Evolutionary conservation across 2,888 invertebrate species (phyloP).

Genomic region (Teinopalpus imperialis): DNA sequence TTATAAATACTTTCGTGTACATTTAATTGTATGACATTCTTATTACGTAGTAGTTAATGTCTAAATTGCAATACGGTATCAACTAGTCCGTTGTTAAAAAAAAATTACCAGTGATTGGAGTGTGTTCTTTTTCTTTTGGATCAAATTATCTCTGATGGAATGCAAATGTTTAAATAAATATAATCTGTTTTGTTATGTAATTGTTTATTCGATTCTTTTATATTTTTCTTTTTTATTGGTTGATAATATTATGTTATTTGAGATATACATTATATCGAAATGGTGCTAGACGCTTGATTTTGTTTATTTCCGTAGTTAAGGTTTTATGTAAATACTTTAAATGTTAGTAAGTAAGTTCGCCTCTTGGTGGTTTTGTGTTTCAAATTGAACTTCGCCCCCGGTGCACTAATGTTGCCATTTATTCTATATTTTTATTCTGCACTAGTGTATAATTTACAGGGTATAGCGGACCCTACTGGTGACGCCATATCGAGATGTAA

Average conservation of each 20-base stretch:
- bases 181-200: constrained; percentile 48
- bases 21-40: constrained; percentile 50
- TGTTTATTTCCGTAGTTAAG: constrained; percentile 63
- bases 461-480: constrained; percentile 55
- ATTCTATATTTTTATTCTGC: constrained; percentile 32
- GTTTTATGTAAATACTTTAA: constrained; percentile 57
- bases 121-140: background rate
- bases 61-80: constrained; percentile 66
- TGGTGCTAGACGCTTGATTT: constrained; percentile 78
- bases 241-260: constrained; percentile 74
- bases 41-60: constrained; percentile 58
- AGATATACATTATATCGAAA: constrained; percentile 74
- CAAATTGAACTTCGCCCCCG: constrained; percentile 40
- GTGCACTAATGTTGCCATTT: constrained; percentile 64
- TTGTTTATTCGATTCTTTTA: constrained; percentile 58
- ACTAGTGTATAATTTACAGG: constrained; percentile 61
- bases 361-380: constrained; percentile 30
- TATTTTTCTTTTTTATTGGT: constrained; percentile 61
- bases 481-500: constrained; percentile 53
- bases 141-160: constrained; percentile 34
- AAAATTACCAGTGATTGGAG: constrained; percentile 59
- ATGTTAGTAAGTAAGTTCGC: constrained; percentile 37
- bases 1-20: constrained; percentile 60
- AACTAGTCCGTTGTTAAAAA: constrained; percentile 68
- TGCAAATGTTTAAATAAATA: constrained; percentile 37